phyloP scores from a whole-genome alignment of 2,113 vertebrate species.

The Eira barbara region DNA sequence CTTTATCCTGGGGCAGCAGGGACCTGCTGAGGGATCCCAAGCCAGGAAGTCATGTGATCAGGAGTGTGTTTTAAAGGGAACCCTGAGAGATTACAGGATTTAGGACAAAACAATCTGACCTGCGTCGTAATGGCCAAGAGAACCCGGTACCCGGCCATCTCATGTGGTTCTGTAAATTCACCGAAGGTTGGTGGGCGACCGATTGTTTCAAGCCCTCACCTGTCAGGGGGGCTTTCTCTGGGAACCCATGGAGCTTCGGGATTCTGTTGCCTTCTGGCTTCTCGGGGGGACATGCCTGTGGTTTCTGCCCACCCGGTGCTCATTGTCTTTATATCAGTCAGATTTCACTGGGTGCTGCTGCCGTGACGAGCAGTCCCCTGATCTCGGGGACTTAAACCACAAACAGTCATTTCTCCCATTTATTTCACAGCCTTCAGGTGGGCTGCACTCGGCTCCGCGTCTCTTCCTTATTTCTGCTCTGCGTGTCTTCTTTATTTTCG shows the following conservation, averaged over 20 bases:
- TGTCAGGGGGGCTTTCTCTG: background rate
- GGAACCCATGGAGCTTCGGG: background rate
- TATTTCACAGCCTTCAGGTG: background rate
- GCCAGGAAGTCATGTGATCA: too few relatives aligned
- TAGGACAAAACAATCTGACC: background rate
- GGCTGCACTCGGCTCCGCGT: background rate
- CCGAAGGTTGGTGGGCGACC: background rate
- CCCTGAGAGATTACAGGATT: background rate
- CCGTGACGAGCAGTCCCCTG: background rate
- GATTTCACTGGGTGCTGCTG: too few relatives aligned
- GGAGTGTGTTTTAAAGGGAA: background rate
- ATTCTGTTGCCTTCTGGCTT: background rate
- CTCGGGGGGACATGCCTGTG: background rate
- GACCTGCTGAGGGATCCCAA: background rate
- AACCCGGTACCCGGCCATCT: too few relatives aligned
- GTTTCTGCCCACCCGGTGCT: background rate
- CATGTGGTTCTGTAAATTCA: background rate
- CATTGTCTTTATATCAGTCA: background rate
- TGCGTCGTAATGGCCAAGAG: background rate
- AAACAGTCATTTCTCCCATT: background rate
- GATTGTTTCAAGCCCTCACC: too few relatives aligned
- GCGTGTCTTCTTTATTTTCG: background rate
- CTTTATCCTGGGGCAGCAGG: background rate
- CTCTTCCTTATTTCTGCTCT: background rate
- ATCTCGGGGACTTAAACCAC: background rate